These are phyloP conservation scores for Noctilio leporinus DNA, from an alignment of 2,113 vertebrate genomes.

Conservation along the genomic window DNA sequence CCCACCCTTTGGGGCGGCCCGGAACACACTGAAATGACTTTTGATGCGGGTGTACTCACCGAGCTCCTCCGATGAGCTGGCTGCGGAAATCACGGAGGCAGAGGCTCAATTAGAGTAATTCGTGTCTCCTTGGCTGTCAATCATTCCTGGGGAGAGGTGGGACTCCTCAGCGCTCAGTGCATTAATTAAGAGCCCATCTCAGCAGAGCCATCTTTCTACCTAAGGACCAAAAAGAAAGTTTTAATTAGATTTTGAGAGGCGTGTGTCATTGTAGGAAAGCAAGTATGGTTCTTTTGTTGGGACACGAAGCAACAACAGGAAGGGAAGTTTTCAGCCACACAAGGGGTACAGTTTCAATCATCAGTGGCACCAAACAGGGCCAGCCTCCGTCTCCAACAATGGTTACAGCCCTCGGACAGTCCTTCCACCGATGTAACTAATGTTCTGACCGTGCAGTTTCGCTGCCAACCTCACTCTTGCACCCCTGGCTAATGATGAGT, in stretches of 20 bases:
- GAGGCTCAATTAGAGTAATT: conserved; percentile 84
- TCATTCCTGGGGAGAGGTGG: conserved; percentile 84
- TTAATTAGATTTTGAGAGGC: conserved; percentile 76
- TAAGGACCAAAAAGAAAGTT: conserved; percentile 84
- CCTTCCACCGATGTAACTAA: background rate
- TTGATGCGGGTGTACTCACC: conserved; percentile 75
- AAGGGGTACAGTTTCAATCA: conserved; percentile 34
- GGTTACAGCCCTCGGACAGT: background rate
- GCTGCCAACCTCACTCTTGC: background rate
- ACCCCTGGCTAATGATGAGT: conserved; percentile 33
- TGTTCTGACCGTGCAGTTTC: background rate
- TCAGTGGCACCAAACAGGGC: background rate
- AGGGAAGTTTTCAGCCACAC: conserved; percentile 44
- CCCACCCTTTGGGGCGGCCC: conserved; percentile 36
- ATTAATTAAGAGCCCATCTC: conserved; percentile 87
- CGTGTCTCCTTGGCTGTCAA: conserved; percentile 83
- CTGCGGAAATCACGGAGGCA: conserved; percentile 72
- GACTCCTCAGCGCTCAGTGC: conserved; percentile 79
- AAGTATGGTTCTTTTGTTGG: conserved; percentile 68
- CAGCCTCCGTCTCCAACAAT: background rate
- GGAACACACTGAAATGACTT: conserved; percentile 64
- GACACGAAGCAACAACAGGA: conserved; percentile 58
- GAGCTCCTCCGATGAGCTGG: conserved; percentile 83
- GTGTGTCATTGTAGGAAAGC: conserved; percentile 75
- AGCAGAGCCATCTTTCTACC: conserved; percentile 82